phyloP scores from a whole-genome alignment of 35 echinoderm and acorn worm species.

The Acanthaster planci region DNA sequence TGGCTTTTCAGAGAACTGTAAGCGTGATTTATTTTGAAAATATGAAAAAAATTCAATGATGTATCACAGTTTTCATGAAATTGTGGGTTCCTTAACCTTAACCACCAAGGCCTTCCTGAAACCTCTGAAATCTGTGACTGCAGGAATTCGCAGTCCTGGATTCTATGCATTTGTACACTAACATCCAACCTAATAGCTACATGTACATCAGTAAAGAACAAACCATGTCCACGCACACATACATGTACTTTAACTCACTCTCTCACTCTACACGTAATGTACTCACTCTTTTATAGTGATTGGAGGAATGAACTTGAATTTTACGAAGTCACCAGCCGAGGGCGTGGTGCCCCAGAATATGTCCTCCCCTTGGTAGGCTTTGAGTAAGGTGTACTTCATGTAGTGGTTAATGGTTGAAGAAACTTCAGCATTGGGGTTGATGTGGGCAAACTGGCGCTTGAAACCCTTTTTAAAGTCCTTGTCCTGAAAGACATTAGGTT shows the following conservation, averaged over 20 bases:
- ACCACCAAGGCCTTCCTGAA: no score
- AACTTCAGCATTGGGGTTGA: constrained; percentile 84
- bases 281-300: constrained; percentile 87
- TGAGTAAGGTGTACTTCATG: constrained; percentile 82
- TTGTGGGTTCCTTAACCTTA: no score
- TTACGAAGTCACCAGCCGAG: constrained; percentile 63
- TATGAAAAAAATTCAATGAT: no score
- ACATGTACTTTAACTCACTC: not conserved
- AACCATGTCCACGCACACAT: not conserved
- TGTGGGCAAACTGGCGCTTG: constrained; percentile 48
- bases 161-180: no score
- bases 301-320: constrained; percentile 80
- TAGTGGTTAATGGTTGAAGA: constrained; percentile 90
- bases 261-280: no score
- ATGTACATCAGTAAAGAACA: not conserved
- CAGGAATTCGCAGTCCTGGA: no score
- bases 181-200: not conserved
- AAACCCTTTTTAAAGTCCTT: constrained; percentile 92
- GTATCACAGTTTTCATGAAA: no score
- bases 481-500: constrained; percentile 52
- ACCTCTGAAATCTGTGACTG: no score
- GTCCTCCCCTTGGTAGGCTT: constrained; percentile 89
- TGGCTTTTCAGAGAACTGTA: no score
- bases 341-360: constrained; percentile 98
- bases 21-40: no score